phyloP scores from a whole-genome alignment of 2,888 invertebrate genomes.

The Palloptera scutellata region DNA sequence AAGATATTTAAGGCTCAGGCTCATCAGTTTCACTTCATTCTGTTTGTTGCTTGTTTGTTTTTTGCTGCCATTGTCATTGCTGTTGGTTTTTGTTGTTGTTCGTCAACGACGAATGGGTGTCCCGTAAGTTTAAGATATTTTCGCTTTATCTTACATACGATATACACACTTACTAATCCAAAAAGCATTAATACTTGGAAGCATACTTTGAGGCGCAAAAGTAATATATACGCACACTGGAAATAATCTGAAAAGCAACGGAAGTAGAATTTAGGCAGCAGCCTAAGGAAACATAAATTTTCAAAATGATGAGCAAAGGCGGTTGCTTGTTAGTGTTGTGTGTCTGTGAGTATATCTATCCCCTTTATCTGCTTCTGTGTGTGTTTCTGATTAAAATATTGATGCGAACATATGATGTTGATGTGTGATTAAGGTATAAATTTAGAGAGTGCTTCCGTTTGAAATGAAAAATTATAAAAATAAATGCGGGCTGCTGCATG shows the following conservation, averaged over 20 bases:
- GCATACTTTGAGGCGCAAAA: background rate
- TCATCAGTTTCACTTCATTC: conserved; percentile 11
- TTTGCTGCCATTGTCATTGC: conserved; percentile 7
- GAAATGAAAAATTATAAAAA: too few relatives aligned
- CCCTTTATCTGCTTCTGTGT: background rate
- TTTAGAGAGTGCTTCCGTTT: too few relatives aligned
- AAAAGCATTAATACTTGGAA: background rate
- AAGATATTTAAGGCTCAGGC: conserved; percentile 9
- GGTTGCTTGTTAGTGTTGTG: background rate
- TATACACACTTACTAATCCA: background rate
- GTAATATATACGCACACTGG: background rate
- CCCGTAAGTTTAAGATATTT: background rate
- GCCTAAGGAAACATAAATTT: conserved; percentile 17
- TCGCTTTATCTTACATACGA: conserved; percentile 1
- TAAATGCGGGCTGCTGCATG: too few relatives aligned
- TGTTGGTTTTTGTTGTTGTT: conserved; percentile 23
- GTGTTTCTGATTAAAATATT: conserved; percentile 1
- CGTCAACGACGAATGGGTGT: background rate
- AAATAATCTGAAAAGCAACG: background rate
- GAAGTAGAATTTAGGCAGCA: conserved; percentile 6
- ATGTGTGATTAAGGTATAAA: conserved; percentile 6
- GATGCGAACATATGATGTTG: conserved; percentile 17
- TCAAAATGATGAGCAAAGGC: conserved; percentile 15
- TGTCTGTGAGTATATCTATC: background rate
- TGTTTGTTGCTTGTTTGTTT: background rate